Evolutionary conservation across 2,888 invertebrate genomes (phyloP).

Genomic region (Scaptomyza caliginosa): DNA sequence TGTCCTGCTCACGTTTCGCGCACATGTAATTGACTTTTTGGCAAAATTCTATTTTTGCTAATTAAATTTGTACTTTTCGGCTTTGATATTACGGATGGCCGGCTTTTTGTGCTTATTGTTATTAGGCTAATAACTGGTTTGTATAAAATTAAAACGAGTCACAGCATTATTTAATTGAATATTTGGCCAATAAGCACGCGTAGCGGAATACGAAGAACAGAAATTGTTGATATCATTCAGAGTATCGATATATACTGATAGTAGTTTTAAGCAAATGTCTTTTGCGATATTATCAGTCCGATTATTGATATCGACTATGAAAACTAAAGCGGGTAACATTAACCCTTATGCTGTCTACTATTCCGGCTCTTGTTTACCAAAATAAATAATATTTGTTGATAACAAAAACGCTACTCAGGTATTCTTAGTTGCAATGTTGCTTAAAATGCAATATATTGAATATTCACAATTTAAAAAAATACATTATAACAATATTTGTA

Average conservation of each 20-base stretch:
- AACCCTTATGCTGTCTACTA: background rate
- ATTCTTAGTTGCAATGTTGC: too few relatives aligned
- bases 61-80: slow-evolving; percentile 2
- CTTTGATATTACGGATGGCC: background rate
- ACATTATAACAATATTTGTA: background rate
- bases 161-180: slow-evolving; percentile 15
- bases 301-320: background rate
- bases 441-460: background rate
- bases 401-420: background rate
- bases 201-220: slow-evolving; percentile 8
- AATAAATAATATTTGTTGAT: background rate
- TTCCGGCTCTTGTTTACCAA: too few relatives aligned
- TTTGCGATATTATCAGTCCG: background rate
- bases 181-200: slow-evolving; percentile 13
- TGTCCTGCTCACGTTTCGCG: slow-evolving; percentile 24
- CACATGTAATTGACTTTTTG: slow-evolving; percentile 42
- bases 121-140: background rate
- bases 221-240: slow-evolving; percentile 10
- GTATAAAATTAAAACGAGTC: background rate
- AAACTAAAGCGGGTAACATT: background rate
- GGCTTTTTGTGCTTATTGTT: background rate
- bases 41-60: slow-evolving; percentile 2
- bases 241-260: slow-evolving; percentile 22
- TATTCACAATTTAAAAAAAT: background rate
- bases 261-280: background rate